Evolutionary conservation across 2,113 vertebrate genomes (phyloP).

Genomic region (Anhinga rufa): DNA sequence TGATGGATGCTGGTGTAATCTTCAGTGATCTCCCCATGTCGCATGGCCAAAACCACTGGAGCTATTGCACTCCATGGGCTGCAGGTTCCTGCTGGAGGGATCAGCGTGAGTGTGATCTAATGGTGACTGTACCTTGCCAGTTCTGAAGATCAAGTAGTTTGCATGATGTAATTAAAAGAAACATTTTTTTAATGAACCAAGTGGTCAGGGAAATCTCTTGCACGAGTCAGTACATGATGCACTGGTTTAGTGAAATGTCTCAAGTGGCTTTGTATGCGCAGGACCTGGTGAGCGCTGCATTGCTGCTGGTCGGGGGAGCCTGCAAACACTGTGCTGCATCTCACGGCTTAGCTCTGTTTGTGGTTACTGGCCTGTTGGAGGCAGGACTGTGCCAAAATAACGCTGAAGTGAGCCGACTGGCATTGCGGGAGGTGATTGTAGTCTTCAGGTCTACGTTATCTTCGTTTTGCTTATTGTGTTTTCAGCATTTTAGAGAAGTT

Average conservation of each 20-base stretch:
- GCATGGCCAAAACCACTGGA: background rate
- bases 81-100: background rate
- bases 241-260: background rate
- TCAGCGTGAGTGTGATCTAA: rapidly evolving
- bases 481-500: background rate
- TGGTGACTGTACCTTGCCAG: background rate
- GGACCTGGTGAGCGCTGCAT: rapidly evolving
- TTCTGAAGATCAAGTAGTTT: background rate
- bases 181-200: background rate
- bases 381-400: background rate
- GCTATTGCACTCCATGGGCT: background rate
- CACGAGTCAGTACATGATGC: rapidly evolving
- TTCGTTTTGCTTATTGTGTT: background rate
- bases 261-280: rapidly evolving
- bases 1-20: background rate
- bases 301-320: background rate
- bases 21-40: background rate
- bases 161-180: background rate
- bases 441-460: rapidly evolving
- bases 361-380: background rate
- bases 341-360: background rate
- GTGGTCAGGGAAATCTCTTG: background rate
- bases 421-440: background rate
- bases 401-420: background rate
- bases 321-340: background rate